Conservation (phyloP, 1,140 invertebrate species). For the Ctenoplectra terminalis region DNA sequence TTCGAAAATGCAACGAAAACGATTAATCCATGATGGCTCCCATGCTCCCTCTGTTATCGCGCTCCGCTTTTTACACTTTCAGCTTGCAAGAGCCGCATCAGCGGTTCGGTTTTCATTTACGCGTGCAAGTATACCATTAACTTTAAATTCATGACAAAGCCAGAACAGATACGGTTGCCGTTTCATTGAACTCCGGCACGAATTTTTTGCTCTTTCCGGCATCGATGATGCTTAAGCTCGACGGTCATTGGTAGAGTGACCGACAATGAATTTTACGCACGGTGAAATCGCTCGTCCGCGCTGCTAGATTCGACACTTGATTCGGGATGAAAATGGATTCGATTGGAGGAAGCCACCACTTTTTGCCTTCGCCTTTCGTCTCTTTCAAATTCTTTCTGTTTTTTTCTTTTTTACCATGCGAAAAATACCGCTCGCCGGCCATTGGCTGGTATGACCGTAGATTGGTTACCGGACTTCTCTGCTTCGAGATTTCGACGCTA, state of each 20-base stretch:
- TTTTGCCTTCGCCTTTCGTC: too few relatives aligned
- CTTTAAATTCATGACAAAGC: conserved; percentile 44
- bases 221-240: conserved; percentile 31
- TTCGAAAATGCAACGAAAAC: too few relatives aligned
- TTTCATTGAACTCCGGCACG: conserved; percentile 24
- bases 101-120: too few relatives aligned
- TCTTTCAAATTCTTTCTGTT: too few relatives aligned
- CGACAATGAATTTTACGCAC: conserved; percentile 66
- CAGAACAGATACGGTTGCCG: neutral
- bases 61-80: neutral
- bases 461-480: conserved; percentile 60
- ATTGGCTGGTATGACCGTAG: conserved; percentile 46
- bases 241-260: conserved; percentile 39
- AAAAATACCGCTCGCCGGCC: conserved; percentile 54
- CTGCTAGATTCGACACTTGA: conserved; percentile 56
- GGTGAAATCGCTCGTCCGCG: conserved; percentile 29
- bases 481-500: conserved; percentile 48
- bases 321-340: conserved; percentile 59
- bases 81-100: too few relatives aligned
- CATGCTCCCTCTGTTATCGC: too few relatives aligned
- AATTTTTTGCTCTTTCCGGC: too few relatives aligned
- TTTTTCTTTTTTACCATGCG: conserved; percentile 38
- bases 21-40: too few relatives aligned
- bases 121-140: conserved; percentile 4
- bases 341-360: conserved; percentile 51